Evolutionary conservation across 2,888 invertebrate genomes (phyloP), one percentile per base, ranked within the genome.

Genomic region (Busseola fusca): DNA sequence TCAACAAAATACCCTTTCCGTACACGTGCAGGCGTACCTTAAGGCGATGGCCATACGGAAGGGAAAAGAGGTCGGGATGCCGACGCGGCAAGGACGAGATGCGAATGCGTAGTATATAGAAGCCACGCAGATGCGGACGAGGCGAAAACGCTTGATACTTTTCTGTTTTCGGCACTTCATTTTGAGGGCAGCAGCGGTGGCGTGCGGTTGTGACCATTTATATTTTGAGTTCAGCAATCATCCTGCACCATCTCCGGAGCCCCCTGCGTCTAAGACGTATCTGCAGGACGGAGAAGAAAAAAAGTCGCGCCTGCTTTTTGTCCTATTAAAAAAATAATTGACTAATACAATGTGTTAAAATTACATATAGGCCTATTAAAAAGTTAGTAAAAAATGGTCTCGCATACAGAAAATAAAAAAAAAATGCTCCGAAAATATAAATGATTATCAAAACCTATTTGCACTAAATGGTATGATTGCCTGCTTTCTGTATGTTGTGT

Each of bases 1-100:
- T 42, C n/a, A 42, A 37, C 18, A 45, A 37, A 5, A 25, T 37
- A 48, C 18, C 18, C 9, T 9, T 27, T 16, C 1, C 62, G 64
- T 9, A n/a, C 34, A 34, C 14, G 59, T 65, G 71, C 16, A n/a
- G 25, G 30, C 68, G 1, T 25, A 18, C 76, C 76, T 18, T 30
- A 56, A 56, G 30, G 54, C 9, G 27, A 0, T 4, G 18, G 30
- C 27, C 25, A 56, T 27, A 54, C 27, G 7, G 27, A 3, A 48
- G 7, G 54, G 25, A 25, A 14, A 25, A 14, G 16, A 54, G 16
- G 3, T 6, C 7, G 7, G 6, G 7, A 7, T 16, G 0, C 25
- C 16, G 16, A 27, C 16, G 2, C 14, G 7, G 7, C 52, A 6
- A 6, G 14, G 14, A 40, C 12, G 12, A 40, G 40, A 40, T 40